Base-by-base conservation (phyloP, 2,113 vertebrate species). In the Corapipo altera region DNA sequence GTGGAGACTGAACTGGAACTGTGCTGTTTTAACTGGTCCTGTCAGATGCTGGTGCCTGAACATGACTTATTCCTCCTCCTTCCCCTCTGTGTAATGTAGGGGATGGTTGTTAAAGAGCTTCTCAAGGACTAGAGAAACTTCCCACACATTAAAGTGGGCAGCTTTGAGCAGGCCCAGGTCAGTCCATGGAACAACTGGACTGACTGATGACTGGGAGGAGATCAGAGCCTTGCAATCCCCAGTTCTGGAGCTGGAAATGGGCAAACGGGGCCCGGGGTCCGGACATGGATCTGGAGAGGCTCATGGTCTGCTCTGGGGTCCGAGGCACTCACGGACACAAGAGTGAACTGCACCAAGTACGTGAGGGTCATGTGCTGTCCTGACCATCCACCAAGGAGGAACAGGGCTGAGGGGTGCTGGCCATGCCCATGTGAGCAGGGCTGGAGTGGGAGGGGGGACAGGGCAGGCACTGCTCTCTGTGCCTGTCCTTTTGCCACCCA, bases 281-380 rank as follows among this genome's bases (percentile, higher is more conserved):
- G 35, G 51, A 10, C 33, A 10, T 12, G 35, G 64, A 8, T 26
- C 35, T 35, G 80, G 20, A 6, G 21, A 26, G 51, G 26, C 3
- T 49, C 15, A 30, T 35, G 41, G 1, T 30, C 35, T 66, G 64
- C 35, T 16, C 58, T 39, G 57, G 80, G 19, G 28, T 26, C 24
- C 1, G 4, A 39, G 28, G 11, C 22, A 12, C 18, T 55, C 59
- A n/a, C 0, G 1, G 62, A 32, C 49, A 32, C 41, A 21, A 41
- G n/a, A 55, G 43, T 1, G 66, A 39, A 5, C 3, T 7, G 46
- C 32, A 64, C 6, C 17, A 3, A 30, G 65, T 0, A 2, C 22
- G 30, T 0, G 0, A 84, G 39, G 46, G 24, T 15, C 1, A 0
- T 15, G 39, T 65, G 49, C 61, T 48, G 51, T 19, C 48, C 35